phyloP scores from a whole-genome alignment of 2,888 invertebrate species.

The Incurvaria masculella region DNA sequence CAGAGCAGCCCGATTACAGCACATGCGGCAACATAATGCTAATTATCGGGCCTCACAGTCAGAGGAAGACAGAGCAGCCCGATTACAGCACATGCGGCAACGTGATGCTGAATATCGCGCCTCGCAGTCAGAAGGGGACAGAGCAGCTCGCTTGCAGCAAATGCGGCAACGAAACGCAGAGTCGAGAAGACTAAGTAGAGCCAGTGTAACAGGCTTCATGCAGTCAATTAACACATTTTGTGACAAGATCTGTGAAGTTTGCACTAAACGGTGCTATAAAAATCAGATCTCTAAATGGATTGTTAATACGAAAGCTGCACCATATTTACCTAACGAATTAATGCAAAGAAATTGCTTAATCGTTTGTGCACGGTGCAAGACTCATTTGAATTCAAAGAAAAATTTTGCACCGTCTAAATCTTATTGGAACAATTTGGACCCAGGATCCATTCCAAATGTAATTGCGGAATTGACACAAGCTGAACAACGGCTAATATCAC shows the following conservation, averaged over 20 bases:
- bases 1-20: slow-evolving; percentile 6
- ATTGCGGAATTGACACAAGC: slow-evolving; percentile 4
- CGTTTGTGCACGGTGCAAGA: no score
- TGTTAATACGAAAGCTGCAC: background rate
- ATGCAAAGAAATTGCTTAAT: no score
- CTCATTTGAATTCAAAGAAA: slow-evolving; percentile 7
- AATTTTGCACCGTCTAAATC: slow-evolving; percentile 9
- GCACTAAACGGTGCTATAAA: slow-evolving; percentile 5
- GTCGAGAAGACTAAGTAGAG: slow-evolving; percentile 8
- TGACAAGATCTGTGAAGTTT: slow-evolving; percentile 7
- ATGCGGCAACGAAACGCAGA: slow-evolving; percentile 8
- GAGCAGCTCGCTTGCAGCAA: no score
- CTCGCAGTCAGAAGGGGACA: no score
- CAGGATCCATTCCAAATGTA: slow-evolving; percentile 6
- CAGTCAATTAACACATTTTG: slow-evolving; percentile 8
- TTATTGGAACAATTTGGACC: slow-evolving; percentile 7
- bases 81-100: no score
- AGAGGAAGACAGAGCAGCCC: no score
- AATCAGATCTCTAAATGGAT: slow-evolving; percentile 2
- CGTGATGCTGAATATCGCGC: no score
- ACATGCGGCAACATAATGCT: background rate
- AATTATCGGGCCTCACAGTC: no score
- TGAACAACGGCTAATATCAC: no score
- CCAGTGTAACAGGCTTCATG: slow-evolving; percentile 9
- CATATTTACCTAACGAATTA: no score